Percentiles rank a stretch among this genome's conserved stretches.
Evolutionary conservation across 2,888 invertebrate genomes (phyloP).

Genomic region (Machimus atricapillus): DNA sequence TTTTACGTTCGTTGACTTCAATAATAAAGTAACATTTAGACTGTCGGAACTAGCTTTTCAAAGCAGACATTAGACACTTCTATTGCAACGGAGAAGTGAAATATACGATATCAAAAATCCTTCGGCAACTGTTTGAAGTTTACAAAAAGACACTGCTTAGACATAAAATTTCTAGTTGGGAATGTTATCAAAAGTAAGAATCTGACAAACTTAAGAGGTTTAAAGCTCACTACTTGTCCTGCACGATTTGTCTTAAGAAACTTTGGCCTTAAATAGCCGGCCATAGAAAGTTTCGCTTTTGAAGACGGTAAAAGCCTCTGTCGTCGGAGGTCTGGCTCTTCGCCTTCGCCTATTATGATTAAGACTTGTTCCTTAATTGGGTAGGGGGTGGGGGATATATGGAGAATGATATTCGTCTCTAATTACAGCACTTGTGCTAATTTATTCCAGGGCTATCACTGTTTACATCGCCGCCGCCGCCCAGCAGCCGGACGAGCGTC

Average conservation of each 20-base stretch:
- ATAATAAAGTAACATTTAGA: too few relatives aligned
- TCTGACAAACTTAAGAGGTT: neutral
- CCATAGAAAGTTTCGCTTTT: neutral
- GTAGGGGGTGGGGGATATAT: neutral
- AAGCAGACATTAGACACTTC: too few relatives aligned
- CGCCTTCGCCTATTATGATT: neutral
- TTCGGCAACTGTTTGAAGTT: too few relatives aligned
- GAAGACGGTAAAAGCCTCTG: neutral
- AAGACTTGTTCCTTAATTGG: neutral
- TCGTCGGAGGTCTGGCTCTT: neutral
- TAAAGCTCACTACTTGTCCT: neutral
- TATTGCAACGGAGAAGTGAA: too few relatives aligned
- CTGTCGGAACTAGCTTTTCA: too few relatives aligned
- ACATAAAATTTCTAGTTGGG: too few relatives aligned
- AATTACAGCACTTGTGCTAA: constrained; percentile 19
- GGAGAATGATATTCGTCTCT: neutral
- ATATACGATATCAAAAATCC: too few relatives aligned
- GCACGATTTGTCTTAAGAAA: neutral
- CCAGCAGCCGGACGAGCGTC: too few relatives aligned
- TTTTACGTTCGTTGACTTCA: too few relatives aligned
- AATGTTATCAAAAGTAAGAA: neutral
- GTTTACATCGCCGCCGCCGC: neutral
- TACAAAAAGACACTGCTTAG: too few relatives aligned
- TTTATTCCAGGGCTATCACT: constrained; percentile 2
- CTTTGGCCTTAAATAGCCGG: neutral